Base-by-base conservation (phyloP, 2,113 vertebrate genomes). In the Hippocampus barbouri region DNA sequence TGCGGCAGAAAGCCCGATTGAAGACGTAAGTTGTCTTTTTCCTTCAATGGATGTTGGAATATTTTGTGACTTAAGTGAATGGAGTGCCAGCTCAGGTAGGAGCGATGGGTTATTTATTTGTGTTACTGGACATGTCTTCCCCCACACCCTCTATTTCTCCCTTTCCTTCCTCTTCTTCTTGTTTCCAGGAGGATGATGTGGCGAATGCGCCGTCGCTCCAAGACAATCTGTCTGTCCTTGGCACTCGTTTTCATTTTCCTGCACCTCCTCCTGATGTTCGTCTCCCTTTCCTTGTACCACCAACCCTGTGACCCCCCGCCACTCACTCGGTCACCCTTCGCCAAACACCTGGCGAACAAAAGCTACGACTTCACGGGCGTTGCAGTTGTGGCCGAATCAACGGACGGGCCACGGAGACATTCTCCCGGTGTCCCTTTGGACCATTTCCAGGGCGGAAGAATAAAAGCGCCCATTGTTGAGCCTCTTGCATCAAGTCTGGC, bases 261-360 rank as follows among this genome's bases (percentile, higher is more conserved):
- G 57, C 91, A 93, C 76, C 78, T 94, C 77, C 81, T 80, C 12
- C 78, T 93, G 80, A 88, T 85, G 34, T 72, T 94, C 25, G 57
- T 83, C 43, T 81, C 90, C 25, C 60, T 88, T 79, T 9, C 41
- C 60, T 5, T 74, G 30, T 68, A 73, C 80, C 11, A 67, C 27
- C 66, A 10, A 0, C 62, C 84, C 69, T 91, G 91, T 27, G 85
- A 82, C 66, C 21, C 78, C 62, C 74, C 21, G 3, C 59, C 18
- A 61, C 21, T 53, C 3, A 60, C 76, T 56, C 66, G 57, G 63
- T 67, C 66, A 18, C 66, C 77, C 30, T 41, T 67, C 70, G 72
- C 68, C 7, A 77, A 73, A 27, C 74, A 64, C 54, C 56, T 75
- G 79, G 74, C 75, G 15, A 59, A 34, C 12, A 10, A 38, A 45